phyloP scores from a whole-genome alignment of 2,888 invertebrate species.

The Drosophila paracracens region DNA sequence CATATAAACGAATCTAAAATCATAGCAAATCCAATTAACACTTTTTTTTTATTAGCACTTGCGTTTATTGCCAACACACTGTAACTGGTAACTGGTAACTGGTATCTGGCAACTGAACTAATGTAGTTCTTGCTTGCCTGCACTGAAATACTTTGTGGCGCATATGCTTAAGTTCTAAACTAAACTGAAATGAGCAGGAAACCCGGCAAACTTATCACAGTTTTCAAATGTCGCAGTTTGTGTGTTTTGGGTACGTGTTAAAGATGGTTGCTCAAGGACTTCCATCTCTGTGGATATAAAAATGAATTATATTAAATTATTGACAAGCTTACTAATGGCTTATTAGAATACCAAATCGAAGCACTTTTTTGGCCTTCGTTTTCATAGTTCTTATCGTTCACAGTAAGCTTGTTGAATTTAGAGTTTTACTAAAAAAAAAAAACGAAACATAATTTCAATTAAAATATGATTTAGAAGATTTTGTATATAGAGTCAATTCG shows the following conservation, averaged over 20 bases:
- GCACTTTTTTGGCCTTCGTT: background rate
- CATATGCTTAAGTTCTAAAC: background rate
- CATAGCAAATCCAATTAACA: too few species aligned
- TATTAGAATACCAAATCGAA: background rate
- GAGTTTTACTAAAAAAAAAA: background rate
- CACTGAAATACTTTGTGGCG: conserved; percentile 18
- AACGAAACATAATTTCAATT: background rate
- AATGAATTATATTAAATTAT: background rate
- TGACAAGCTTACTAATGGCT: background rate
- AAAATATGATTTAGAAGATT: background rate
- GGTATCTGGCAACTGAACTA: background rate
- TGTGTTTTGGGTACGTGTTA: background rate
- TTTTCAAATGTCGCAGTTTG: conserved; percentile 10
- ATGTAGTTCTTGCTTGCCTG: background rate
- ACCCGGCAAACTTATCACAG: conserved; percentile 11
- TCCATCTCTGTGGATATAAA: background rate
- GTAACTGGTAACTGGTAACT: background rate
- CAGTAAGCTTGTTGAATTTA: background rate
- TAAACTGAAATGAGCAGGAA: conserved; percentile 16
- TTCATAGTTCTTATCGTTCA: background rate
- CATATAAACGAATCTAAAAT: background rate
- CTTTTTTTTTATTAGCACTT: background rate
- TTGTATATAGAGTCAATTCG: background rate
- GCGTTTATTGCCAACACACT: conserved; percentile 1
- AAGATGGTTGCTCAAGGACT: background rate